Base-by-base conservation (phyloP, 1,140 invertebrate genomes). In the Meloidogyne chitwoodi region DNA sequence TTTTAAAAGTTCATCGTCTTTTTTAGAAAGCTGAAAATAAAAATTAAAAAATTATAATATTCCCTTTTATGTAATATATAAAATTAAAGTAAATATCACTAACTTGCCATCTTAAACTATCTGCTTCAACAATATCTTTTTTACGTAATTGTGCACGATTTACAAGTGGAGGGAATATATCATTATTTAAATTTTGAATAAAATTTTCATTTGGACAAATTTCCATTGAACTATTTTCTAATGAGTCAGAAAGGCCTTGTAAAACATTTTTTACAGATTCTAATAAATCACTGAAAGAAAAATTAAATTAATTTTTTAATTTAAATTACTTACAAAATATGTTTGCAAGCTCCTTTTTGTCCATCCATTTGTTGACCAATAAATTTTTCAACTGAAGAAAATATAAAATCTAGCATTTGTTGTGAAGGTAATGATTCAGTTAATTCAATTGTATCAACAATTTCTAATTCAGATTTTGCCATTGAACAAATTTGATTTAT, bases 31-130 rank as follows among this genome's bases (percentile, higher is more conserved):
- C 48, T 56, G 6, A 56, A 56, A n/a, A 56, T n/a, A 56, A 48
- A 48, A 16, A n/a, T 56, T 56, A 56, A 56, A n/a, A 56, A 56
- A 16, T n/a, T n/a, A n/a, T n/a, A n/a, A n/a, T n/a, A n/a, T n/a
- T n/a, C n/a, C n/a, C n/a, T n/a, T n/a, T n/a, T n/a, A n/a, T n/a
- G n/a, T n/a, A n/a, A n/a, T n/a, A n/a, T n/a, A n/a, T 44, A 19
- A 56, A 56, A n/a, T 56, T 56, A n/a, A 56, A 56, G 16, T n/a
- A 56, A 56, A 56, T 56, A 56, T 1, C n/a, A 6, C 19, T n/a
- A 56, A 56, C 71, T 68, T 86, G 83, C 85, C 85, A 86, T 11
- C 86, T 77, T 14, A 86, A 69, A 41, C 80, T 78, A 68, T 86
- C 85, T 12, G 85, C 83, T 66, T 86, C 85, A 29, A 79, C 83